Conservation (phyloP, 2,113 vertebrate species). For the Lucifuga dentata region DNA sequence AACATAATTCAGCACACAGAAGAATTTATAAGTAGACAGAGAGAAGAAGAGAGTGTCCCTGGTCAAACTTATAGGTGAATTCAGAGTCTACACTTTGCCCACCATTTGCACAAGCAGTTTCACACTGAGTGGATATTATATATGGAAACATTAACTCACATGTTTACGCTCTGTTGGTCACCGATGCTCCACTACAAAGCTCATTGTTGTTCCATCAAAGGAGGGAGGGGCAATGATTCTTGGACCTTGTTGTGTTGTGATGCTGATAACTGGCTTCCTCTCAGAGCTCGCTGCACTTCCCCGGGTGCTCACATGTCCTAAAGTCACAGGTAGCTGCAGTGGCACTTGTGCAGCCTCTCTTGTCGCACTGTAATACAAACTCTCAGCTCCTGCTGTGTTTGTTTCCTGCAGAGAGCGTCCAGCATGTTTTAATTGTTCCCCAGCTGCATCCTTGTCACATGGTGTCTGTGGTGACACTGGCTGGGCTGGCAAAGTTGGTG, state of each 20-base stretch:
- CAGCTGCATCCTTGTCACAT: constrained; percentile 63
- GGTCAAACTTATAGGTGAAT: too few relatives aligned
- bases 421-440: constrained; percentile 46
- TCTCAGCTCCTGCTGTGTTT: constrained; percentile 72
- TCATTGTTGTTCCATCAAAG: constrained; percentile 97
- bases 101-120: neutral
- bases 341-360: constrained; percentile 64
- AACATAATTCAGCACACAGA: too few relatives aligned
- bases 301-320: constrained; percentile 67
- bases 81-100: too few relatives aligned
- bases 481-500: constrained; percentile 78
- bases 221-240: constrained; percentile 93
- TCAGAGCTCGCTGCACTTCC: constrained; percentile 67
- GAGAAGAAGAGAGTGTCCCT: too few relatives aligned
- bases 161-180: constrained; percentile 78
- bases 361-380: constrained; percentile 86
- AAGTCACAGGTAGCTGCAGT: constrained; percentile 47
- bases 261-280: constrained; percentile 91
- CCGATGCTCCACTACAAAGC: constrained; percentile 96
- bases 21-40: too few relatives aligned
- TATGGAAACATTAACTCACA: constrained; percentile 55
- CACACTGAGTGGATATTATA: neutral
- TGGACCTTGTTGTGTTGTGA: constrained; percentile 92
- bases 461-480: constrained; percentile 56
- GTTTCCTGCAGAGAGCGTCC: constrained; percentile 30